A percentile compares a stretch with the other conserved stretches of the same genome.
Conservation (phyloP, 2,888 invertebrate species). For the Scaptomyza caliginosa region DNA sequence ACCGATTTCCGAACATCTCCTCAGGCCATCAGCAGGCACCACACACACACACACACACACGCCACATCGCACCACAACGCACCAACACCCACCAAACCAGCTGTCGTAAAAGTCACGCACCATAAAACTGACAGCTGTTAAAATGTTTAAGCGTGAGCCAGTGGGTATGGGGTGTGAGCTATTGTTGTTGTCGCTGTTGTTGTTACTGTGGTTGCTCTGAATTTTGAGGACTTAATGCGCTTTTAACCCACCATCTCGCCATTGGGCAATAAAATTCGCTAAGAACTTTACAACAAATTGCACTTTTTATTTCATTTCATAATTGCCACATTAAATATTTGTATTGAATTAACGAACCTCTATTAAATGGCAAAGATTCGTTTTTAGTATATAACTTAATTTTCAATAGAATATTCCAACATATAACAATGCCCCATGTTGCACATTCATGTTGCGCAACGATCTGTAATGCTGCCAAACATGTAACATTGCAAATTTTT, state of each 20-base stretch:
- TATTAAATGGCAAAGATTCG: constrained; percentile 11
- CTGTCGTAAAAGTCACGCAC: constrained; percentile 78
- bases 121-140: constrained; percentile 79
- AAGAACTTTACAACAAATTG: constrained; percentile 24
- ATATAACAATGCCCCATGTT: no score
- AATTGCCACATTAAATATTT: constrained; percentile 20
- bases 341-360: constrained; percentile 29
- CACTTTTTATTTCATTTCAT: constrained; percentile 33
- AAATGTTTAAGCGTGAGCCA: constrained; percentile 54
- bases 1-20: constrained; percentile 72
- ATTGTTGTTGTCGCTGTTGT: no score
- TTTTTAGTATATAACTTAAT: no score
- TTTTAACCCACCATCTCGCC: constrained; percentile 53
- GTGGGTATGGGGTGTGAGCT: background rate
- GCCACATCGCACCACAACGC: constrained; percentile 6
- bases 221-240: constrained; percentile 70
- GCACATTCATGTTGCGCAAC: constrained; percentile 15
- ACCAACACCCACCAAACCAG: constrained; percentile 28
- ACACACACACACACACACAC: background rate
- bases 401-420: no score
- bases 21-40: constrained; percentile 13
- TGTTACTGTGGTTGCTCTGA: constrained; percentile 27
- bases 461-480: constrained; percentile 23
- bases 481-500: constrained; percentile 22
- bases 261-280: constrained; percentile 8